Evolutionary conservation across 2,888 invertebrate genomes (phyloP).

Genomic region (Diplazon laetatorius): DNA sequence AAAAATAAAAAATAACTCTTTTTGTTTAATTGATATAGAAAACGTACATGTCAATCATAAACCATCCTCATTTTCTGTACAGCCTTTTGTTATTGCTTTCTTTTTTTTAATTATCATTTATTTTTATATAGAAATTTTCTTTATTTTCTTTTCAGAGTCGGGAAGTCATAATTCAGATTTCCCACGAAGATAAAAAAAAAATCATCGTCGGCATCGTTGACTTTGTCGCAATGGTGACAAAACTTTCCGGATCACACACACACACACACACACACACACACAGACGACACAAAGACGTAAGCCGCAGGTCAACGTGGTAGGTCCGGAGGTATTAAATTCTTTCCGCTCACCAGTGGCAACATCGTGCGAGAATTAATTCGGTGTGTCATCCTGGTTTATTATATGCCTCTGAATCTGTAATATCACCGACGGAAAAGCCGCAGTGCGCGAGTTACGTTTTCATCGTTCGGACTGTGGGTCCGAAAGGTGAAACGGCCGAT

Average conservation of each 20-base stretch:
- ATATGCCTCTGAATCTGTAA: slow-evolving; percentile 30
- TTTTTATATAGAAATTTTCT: slow-evolving; percentile 9
- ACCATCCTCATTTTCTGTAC: neutral
- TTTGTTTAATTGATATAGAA: too few species aligned
- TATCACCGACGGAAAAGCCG: slow-evolving; percentile 42
- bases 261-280: too few species aligned
- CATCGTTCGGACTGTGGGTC: slow-evolving; percentile 23
- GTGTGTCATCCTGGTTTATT: slow-evolving; percentile 60
- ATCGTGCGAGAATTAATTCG: slow-evolving; percentile 50
- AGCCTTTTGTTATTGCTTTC: too few species aligned
- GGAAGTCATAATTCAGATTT: slow-evolving; percentile 1
- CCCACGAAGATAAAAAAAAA: neutral
- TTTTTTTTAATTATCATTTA: too few species aligned
- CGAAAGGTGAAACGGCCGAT: slow-evolving; percentile 6
- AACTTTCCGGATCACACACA: too few species aligned
- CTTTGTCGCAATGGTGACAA: slow-evolving; percentile 18
- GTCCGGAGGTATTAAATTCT: slow-evolving; percentile 28
- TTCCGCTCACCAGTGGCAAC: slow-evolving; percentile 21
- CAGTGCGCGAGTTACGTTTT: slow-evolving; percentile 41
- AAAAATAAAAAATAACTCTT: too few species aligned
- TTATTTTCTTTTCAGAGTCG: neutral
- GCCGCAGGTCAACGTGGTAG: slow-evolving; percentile 5
- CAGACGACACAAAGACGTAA: too few species aligned
- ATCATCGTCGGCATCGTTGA: neutral
- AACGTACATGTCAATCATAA: slow-evolving; percentile 2